Percentiles rank a stretch among this genome's conserved stretches.
phyloP scores from a whole-genome alignment of 2,888 invertebrate species.

The Heliconius hortense region DNA sequence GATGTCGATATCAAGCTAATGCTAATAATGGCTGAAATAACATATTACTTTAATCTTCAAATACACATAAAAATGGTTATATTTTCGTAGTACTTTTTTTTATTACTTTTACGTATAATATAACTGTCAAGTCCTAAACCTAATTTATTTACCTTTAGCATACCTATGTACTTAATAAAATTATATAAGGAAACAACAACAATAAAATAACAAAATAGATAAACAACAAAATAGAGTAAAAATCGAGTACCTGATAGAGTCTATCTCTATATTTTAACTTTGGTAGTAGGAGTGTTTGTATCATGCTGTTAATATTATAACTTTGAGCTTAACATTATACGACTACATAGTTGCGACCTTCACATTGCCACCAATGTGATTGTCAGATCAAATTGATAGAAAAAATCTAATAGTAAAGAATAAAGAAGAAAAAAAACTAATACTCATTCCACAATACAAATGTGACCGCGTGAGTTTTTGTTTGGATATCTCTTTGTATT shows the following conservation, averaged over 20 bases:
- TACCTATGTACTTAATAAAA: neutral
- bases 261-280: no score
- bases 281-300: neutral
- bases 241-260: neutral
- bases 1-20: no score
- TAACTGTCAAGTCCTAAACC: no score
- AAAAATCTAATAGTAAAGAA: conserved; percentile 1
- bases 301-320: neutral
- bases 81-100: no score
- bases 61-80: no score
- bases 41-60: no score
- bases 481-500: neutral
- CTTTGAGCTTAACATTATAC: neutral
- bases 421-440: neutral
- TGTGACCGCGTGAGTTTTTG: neutral
- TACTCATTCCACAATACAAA: conserved; percentile 13
- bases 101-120: no score
- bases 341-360: neutral
- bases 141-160: no score
- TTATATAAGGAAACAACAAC: neutral
- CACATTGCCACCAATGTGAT: neutral
- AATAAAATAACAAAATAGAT: neutral
- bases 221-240: no score
- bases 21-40: no score
- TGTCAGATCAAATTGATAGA: neutral